Evolutionary conservation across 2,797 vertebrate genomes (phyloP), one percentile per base, ranked within the genome.

Genomic region (Cercopithecus neglectus): DNA sequence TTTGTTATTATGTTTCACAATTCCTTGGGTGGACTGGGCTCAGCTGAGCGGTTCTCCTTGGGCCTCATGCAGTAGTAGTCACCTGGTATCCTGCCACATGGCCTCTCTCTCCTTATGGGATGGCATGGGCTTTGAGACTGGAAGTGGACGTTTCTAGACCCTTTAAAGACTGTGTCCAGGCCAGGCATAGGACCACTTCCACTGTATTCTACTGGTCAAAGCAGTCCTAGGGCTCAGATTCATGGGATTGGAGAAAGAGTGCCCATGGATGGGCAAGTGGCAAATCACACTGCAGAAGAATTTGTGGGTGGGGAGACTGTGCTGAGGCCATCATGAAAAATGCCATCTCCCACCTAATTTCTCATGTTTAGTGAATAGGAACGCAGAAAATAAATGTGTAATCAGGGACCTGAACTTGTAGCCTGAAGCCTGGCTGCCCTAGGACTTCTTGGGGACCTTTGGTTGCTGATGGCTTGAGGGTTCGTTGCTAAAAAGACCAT

Each of bases 21-120:
- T 82, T 48, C 64, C 67, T 28, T 8, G 5, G 8, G 19, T 24
- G 59, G 82, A 36, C 46, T 55, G 19, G 33, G 72, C 53, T 91
- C 41, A 8, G 39, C 53, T 24, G 36, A 67, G 33, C 26, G 28
- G 76, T 41, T 94, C 53, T 93, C 26, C 46, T 33, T 44, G 28
- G n/a, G 28, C n/a, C 72, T 83, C 5, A 7, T 21, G 30, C 4
- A 8, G n/a, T 17, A 24, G 41, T 24, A 22, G 59, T 48, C 26
- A 9, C 2, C 0, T 55, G 80, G 70, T 5, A 3, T 44, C 55
- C 41, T 5, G 14, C 53, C 5, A 1, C 28, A 6, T 8, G 39
- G 30, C 46, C 11, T 48, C 24, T 12, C 14, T 55, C 30, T 5
- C 67, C 70, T 76, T 50, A 5, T 1, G 1, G 5, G 46, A 75